Base-by-base conservation (phyloP, 2,888 invertebrate genomes). In the Drosophila infuscata region DNA sequence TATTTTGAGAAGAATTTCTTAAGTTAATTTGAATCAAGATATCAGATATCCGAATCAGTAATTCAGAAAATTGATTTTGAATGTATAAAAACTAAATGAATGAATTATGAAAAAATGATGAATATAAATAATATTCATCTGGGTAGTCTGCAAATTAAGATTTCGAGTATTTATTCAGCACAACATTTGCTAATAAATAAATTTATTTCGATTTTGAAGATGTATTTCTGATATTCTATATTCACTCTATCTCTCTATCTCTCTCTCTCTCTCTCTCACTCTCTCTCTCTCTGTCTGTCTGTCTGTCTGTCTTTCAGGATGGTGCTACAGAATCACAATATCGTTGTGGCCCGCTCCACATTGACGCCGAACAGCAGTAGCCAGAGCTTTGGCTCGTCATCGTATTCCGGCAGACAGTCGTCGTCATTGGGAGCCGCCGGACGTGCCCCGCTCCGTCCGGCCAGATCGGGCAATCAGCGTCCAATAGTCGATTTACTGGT, bases 401-500 rank as follows among this genome's bases (percentile, higher is more conserved):
- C 78, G 9, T 69, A 61, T 6, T 20, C 43, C 4, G 61, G 54
- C 32, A 59, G 36, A 0, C 62, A 38, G 51, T 20, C 41, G 9
- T 29, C 41, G 9, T 6, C 49, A 12, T 8, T 49, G 57, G 69
- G 75, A 1, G 25, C 58, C 2, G 25, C 58, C 3, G 78, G 68
- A 33, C 76, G 76, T 0, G 36, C 48, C 0, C 58, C 72, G 0
- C 12, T 67, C 7, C 72, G 49, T 56, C 25, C 1, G 25, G 64
- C 52, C 20, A 86, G 80, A 0, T 81, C 81, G 11, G 82, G 88
- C 48, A 91, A 91, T 52, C 92, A 92, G 70, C 83, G 92, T 3
- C 93, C 93, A 0, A 91, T 93, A 38, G 74, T 93, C 20, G 94
- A 94, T 79, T 84, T 94, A n/a, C 74, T 93, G 48, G 93, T 94